A percentile compares a stretch with the other conserved stretches of the same genome.
These are phyloP conservation scores for Archips crataeganus DNA, from an alignment of 2,888 invertebrate genomes.

Conservation along the genomic window DNA sequence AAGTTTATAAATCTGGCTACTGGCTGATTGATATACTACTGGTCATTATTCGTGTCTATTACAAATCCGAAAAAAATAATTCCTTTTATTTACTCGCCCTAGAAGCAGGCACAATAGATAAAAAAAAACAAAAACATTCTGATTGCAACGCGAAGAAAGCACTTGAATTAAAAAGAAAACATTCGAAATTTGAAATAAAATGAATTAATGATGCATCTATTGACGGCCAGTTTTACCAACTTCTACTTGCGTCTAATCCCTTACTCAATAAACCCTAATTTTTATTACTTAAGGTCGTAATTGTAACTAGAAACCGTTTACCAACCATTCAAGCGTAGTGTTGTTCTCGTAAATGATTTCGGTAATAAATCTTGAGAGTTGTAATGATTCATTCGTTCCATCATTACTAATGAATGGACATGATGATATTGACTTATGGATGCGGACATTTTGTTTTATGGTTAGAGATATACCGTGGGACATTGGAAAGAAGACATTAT, in stretches of 20 bases:
- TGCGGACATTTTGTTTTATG: constrained; percentile 32
- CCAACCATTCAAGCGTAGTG: neutral
- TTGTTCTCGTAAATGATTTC: constrained; percentile 45
- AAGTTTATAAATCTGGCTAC: neutral
- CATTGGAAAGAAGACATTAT: neutral
- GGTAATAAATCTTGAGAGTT: constrained; percentile 49
- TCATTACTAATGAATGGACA: constrained; percentile 42
- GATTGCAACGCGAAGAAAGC: constrained; percentile 45
- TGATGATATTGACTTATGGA: constrained; percentile 42
- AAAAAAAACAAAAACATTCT: constrained; percentile 45
- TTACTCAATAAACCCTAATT: neutral
- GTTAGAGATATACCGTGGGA: constrained; percentile 4
- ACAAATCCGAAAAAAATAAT: constrained; percentile 51
- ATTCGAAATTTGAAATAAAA: constrained; percentile 60
- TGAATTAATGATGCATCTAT: constrained; percentile 63
- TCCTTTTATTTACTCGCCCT: constrained; percentile 44
- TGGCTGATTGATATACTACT: neutral
- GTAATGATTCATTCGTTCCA: constrained; percentile 45
- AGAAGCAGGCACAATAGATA: constrained; percentile 48
- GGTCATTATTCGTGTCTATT: neutral
- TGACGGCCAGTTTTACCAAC: constrained; percentile 21
- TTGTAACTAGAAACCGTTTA: constrained; percentile 22
- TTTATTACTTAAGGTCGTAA: neutral
- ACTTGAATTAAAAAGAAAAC: constrained; percentile 39
- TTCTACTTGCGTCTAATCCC: neutral